Percentiles rank a stretch among this genome's conserved stretches.
Conservation (phyloP, 2,888 invertebrate species). For the Napeogenes inachia region DNA sequence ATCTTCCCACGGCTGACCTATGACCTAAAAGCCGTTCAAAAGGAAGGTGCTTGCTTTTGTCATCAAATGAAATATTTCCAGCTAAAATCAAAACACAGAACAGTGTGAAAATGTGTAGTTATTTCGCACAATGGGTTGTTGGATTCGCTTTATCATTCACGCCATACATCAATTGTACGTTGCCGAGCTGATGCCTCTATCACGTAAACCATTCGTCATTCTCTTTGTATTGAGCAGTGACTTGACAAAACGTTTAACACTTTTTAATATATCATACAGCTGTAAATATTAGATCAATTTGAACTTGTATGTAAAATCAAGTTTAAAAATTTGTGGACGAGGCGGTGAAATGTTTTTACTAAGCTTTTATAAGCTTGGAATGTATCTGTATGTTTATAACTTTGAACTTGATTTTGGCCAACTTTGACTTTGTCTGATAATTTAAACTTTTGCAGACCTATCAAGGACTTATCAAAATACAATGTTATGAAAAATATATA, state of each 20-base stretch:
- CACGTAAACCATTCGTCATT: not conserved
- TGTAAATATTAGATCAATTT: too few relatives aligned
- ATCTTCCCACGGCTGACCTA: too few relatives aligned
- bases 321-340: too few relatives aligned
- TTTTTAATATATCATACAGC: not conserved
- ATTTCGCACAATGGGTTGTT: not conserved
- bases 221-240: not conserved
- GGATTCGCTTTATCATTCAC: not conserved
- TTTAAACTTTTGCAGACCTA: too few relatives aligned
- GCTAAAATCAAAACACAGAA: not conserved
- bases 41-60: not conserved
- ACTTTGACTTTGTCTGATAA: too few relatives aligned
- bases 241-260: conserved; percentile 5
- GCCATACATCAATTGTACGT: conserved; percentile 3
- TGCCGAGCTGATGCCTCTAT: not conserved
- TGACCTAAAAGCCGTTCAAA: not conserved
- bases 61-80: not conserved
- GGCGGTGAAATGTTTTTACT: too few relatives aligned
- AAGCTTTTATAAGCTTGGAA: too few relatives aligned
- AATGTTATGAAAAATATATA: too few relatives aligned
- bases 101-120: conserved; percentile 4
- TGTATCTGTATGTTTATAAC: too few relatives aligned
- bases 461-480: too few relatives aligned
- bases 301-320: too few relatives aligned
- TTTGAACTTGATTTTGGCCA: too few relatives aligned